Base-by-base conservation (phyloP, 2,888 invertebrate genomes). In the Chrysotoxum bicinctum region DNA sequence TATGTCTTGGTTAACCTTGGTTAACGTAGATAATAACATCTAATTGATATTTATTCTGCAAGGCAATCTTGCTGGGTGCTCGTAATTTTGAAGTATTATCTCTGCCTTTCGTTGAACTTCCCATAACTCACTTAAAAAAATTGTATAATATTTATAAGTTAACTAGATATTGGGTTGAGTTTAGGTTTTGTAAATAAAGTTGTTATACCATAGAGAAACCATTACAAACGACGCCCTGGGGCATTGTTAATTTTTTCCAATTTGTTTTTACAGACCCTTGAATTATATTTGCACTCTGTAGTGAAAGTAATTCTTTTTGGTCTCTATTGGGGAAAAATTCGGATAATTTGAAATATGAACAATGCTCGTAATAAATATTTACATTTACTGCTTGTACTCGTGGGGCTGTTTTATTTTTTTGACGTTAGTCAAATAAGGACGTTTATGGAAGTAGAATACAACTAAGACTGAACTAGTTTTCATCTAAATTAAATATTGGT, bases 201-300 rank as follows among this genome's bases (percentile, higher is more conserved):
- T 50, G 76, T 81, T 64, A 16, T 56, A 56, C 56, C 40, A 14
- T 50, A 52, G 56, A 56, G 19, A 56, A 56, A 56, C 56, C 37
- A 64, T 60, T 48, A 81, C 58, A 81, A 81, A 81, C 52, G 48
- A 52, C 70, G 58, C 76, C 76, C 81, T 40, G 16, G 66, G 66
- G 81, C 35, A 81, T 81, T 76, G 72, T 76, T 72, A 58, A 81
- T 76, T 66, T 66, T 76, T 66, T 56, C 35, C 43, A 40, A 23
- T 69, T 48, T 35, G 43, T 40, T 60, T 52, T 69, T 62, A 69
- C 23, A 60, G 69, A 58, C 69, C n/a, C 8, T 14, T 54, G 62
- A n/a, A 66, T 66, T 66, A 48, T 66, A 66, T 66, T 48, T 48
- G 64, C 48, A 48, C 48, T 64, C 12, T 21, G 48, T 5, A n/a